Evolutionary conservation across 2,113 vertebrate species (phyloP).

Genomic region (Ophthalmolycus amberensis): DNA sequence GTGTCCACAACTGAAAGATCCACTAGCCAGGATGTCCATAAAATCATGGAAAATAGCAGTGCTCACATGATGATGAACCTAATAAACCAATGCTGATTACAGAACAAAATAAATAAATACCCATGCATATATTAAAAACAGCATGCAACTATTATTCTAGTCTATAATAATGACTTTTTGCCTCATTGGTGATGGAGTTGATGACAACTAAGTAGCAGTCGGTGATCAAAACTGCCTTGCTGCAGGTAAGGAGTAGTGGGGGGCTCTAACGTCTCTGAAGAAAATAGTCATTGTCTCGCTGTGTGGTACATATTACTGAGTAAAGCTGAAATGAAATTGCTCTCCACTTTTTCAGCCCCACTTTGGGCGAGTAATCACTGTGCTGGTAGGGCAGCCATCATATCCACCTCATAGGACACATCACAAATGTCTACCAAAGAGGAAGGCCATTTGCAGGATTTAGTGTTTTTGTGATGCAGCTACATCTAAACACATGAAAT

Average conservation of each 20-base stretch:
- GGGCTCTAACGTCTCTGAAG: neutral
- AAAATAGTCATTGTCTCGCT: constrained; percentile 17
- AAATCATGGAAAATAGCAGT: neutral
- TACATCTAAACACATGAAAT: constrained; percentile 23
- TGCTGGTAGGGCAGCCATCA: constrained; percentile 2
- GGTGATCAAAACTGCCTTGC: neutral
- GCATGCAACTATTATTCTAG: neutral
- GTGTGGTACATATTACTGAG: neutral
- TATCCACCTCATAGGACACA: neutral
- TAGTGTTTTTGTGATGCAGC: constrained; percentile 22
- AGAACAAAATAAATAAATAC: neutral
- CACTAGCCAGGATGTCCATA: neutral
- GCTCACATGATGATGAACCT: neutral
- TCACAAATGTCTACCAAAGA: neutral
- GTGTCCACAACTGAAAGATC: neutral
- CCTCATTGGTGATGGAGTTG: neutral
- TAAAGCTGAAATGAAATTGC: constrained; percentile 11
- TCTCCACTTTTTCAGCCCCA: constrained; percentile 18
- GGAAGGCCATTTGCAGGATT: neutral
- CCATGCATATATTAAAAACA: neutral
- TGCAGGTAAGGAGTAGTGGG: constrained; percentile 3
- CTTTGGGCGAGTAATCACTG: neutral
- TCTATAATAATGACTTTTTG: neutral
- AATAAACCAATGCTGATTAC: neutral
- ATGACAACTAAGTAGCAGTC: neutral